Percentiles rank a stretch among this genome's conserved stretches.
Conservation (phyloP, 2,113 vertebrate species). For the Aramus guarauna region DNA sequence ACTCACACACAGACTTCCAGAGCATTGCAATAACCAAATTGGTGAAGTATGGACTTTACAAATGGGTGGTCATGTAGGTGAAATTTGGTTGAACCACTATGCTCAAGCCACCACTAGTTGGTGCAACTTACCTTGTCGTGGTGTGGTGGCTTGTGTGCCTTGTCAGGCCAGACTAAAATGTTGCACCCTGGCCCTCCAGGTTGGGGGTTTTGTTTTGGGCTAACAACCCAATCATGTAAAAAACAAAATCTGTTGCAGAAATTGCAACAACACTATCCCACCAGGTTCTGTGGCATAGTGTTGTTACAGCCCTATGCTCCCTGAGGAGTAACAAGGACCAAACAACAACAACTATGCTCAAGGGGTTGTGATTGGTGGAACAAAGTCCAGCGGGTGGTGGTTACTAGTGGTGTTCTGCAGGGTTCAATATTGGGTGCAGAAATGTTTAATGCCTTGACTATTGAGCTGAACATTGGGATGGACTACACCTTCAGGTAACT, state of each 20-base stretch:
- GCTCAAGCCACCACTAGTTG: too few relatives aligned
- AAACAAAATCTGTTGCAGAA: too few relatives aligned
- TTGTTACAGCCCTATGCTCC: too few relatives aligned
- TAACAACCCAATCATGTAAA: too few relatives aligned
- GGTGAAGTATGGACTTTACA: neutral
- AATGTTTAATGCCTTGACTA: neutral
- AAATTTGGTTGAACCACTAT: neutral
- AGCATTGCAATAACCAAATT: neutral
- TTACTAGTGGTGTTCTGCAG: neutral
- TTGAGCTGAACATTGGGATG: neutral
- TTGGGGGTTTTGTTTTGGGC: too few relatives aligned
- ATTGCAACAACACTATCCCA: too few relatives aligned
- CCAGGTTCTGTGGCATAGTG: too few relatives aligned
- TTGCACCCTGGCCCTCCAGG: too few relatives aligned
- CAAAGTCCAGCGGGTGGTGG: neutral
- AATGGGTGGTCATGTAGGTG: neutral
- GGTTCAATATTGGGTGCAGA: neutral
- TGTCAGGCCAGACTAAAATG: too few relatives aligned
- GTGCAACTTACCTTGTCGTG: too few relatives aligned
- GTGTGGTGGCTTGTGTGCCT: too few relatives aligned
- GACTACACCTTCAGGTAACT: neutral
- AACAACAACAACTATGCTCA: fast-evolving
- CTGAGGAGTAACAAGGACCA: too few relatives aligned
- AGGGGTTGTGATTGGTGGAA: neutral
- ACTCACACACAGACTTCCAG: neutral